phyloP scores from a whole-genome alignment of 1,140 invertebrate genomes.

The Doryteuthis pealeii region DNA sequence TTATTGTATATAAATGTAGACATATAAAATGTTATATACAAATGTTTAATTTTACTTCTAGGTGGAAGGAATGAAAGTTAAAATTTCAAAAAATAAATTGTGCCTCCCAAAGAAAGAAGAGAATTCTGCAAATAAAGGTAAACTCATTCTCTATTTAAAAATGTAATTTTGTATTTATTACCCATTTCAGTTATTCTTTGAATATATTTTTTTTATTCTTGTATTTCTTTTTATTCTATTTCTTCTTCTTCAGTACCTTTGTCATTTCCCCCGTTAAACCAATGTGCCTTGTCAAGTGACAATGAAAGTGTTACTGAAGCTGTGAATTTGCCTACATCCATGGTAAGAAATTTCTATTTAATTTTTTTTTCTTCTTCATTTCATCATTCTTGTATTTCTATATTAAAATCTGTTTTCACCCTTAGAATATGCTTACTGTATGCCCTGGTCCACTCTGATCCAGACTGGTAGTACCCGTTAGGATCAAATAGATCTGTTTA shows the following conservation, averaged over 20 bases:
- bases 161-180: neutral
- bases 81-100: neutral
- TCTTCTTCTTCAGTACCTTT: neutral
- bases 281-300: constrained; percentile 49
- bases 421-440: too few relatives aligned
- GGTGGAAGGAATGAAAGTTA: constrained; percentile 29
- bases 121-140: neutral
- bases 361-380: too few relatives aligned
- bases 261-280: constrained; percentile 23
- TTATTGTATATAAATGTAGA: too few relatives aligned
- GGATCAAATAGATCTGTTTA: too few relatives aligned
- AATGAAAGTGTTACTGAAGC: constrained; percentile 45
- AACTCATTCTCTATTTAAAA: neutral
- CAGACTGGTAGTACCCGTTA: too few relatives aligned
- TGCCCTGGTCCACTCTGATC: too few relatives aligned
- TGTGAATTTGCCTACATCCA: constrained; percentile 26
- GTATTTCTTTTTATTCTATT: too few relatives aligned
- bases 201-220: too few relatives aligned
- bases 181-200: too few relatives aligned
- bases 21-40: too few relatives aligned
- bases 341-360: constrained; percentile 31
- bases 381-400: too few relatives aligned
- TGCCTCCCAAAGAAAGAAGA: neutral
- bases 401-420: too few relatives aligned
- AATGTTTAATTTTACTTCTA: neutral